Percentiles rank a stretch among this genome's conserved stretches.
These are phyloP conservation scores for Crossaster papposus DNA, from an alignment of 53 echinoderm and acorn worm genomes.

Conservation along the genomic window DNA sequence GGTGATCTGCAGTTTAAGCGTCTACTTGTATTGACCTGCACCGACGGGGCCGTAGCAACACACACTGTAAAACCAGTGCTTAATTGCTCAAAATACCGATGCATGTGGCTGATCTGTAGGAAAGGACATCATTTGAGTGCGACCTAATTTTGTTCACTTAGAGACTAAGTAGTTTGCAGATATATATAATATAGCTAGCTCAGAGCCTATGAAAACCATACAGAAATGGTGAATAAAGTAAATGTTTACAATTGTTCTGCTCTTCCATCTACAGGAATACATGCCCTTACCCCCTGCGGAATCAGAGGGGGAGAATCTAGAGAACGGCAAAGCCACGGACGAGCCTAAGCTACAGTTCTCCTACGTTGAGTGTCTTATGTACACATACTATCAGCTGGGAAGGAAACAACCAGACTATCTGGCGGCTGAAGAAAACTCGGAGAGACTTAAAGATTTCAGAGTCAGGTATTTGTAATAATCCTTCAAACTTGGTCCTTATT, in stretches of 20 bases:
- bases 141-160: no score
- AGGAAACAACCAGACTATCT: slow-evolving; percentile 82
- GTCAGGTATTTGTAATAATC: slow-evolving; percentile 58
- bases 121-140: no score
- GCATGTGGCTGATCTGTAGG: no score
- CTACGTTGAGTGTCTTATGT: slow-evolving; percentile 95
- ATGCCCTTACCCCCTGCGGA: slow-evolving; percentile 95
- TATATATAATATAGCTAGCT: no score
- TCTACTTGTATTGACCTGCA: no score
- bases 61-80: no score
- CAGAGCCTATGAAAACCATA: no score
- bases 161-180: no score
- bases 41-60: no score
- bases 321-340: slow-evolving; percentile 51
- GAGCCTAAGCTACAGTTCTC: slow-evolving; percentile 96
- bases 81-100: no score
- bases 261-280: slow-evolving; percentile 70
- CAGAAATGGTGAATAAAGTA: neutral
- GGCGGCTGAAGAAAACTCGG: slow-evolving; percentile 79
- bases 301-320: slow-evolving; percentile 64
- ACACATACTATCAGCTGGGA: slow-evolving; percentile 86
- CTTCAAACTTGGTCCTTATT: neutral
- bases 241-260: neutral
- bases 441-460: slow-evolving; percentile 96
- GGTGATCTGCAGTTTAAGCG: no score